Evolutionary conservation across 1,140 invertebrate species (phyloP).

Genomic region (Mactra quadrangularis): DNA sequence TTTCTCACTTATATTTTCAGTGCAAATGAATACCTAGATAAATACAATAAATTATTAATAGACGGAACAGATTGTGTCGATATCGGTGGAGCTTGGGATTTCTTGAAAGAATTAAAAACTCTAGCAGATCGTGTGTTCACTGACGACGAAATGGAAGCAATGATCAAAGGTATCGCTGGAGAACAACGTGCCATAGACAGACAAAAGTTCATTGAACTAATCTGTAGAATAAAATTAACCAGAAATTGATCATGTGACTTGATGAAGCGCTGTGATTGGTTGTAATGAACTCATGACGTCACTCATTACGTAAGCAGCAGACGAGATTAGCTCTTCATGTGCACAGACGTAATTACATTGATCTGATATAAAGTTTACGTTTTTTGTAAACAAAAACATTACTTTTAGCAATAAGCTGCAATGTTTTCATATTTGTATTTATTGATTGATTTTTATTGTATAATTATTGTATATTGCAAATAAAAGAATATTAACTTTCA

Average conservation of each 20-base stretch:
- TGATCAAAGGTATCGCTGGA: conserved; percentile 22
- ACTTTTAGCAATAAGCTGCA: no score
- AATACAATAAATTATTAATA: conserved; percentile 67
- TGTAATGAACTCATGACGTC: no score
- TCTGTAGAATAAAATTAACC: conserved; percentile 34
- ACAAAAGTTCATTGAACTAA: conserved; percentile 46
- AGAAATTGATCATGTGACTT: neutral
- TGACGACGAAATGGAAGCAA: conserved; percentile 24
- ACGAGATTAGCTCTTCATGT: no score
- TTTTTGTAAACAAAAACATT: no score
- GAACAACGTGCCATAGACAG: conserved; percentile 4
- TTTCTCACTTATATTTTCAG: conserved; percentile 64
- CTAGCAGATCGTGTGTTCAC: neutral
- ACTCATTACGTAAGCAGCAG: no score
- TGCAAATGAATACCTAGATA: conserved; percentile 67
- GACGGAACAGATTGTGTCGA: conserved; percentile 63
- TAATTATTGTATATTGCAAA: no score
- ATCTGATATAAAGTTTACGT: no score
- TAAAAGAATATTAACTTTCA: no score
- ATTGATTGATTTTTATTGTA: no score
- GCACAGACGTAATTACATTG: no score
- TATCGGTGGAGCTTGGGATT: conserved; percentile 65
- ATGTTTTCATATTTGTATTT: no score
- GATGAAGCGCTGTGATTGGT: no score
- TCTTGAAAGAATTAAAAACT: conserved; percentile 66